Percentiles rank a stretch among this genome's conserved stretches.
These are phyloP conservation scores for Candoia aspera DNA, from an alignment of 2,113 vertebrate species.

Conservation along the genomic window DNA sequence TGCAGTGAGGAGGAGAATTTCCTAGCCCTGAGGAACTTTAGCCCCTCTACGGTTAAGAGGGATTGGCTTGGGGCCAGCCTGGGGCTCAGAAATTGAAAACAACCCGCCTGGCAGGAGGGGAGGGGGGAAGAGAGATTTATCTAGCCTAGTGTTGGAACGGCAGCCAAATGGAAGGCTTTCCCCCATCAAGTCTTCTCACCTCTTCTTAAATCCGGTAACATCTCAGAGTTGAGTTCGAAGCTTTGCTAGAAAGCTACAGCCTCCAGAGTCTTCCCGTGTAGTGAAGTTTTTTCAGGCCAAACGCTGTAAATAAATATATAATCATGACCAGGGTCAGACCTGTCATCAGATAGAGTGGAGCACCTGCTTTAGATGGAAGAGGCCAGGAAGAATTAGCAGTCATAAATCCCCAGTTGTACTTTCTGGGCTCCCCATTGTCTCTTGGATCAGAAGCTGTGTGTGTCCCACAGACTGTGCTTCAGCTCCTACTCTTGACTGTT, in stretches of 20 bases:
- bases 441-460: too few species aligned
- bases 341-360: neutral
- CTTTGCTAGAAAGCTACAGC: neutral
- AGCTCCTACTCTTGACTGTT: neutral
- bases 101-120: conserved; percentile 30
- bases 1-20: neutral
- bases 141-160: conserved; percentile 26
- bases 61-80: conserved; percentile 60
- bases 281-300: neutral
- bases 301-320: neutral
- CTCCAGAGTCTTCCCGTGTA: neutral
- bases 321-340: neutral
- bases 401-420: too few species aligned
- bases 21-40: conserved; percentile 58
- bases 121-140: neutral
- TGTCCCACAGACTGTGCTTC: neutral
- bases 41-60: conserved; percentile 55
- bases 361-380: neutral
- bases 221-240: neutral
- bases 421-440: too few species aligned
- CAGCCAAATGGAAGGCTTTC: conserved; percentile 9
- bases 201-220: neutral
- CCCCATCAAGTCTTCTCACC: neutral
- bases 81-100: conserved; percentile 55
- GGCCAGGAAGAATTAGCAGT: neutral